phyloP scores from a whole-genome alignment of 2,888 invertebrate species.

The Diarsia rubi region DNA sequence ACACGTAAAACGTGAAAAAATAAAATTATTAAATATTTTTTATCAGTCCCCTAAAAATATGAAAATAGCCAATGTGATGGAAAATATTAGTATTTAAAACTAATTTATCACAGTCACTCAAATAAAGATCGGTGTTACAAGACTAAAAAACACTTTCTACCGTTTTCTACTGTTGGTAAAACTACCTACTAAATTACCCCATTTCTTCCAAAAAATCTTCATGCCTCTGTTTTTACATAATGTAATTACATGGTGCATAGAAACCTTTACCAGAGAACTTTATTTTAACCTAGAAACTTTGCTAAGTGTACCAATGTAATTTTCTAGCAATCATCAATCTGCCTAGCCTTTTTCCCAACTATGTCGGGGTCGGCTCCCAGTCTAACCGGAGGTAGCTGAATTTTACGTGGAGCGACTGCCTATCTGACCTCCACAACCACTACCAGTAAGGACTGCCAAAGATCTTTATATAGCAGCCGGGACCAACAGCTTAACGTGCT shows the following conservation, averaged over 20 bases:
- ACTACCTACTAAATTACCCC: slow-evolving; percentile 37
- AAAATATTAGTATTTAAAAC: slow-evolving; percentile 31
- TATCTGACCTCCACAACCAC: too few species aligned
- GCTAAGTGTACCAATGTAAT: not conserved
- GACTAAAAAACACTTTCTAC: slow-evolving; percentile 55
- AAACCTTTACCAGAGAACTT: slow-evolving; percentile 54
- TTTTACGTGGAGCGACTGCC: too few species aligned
- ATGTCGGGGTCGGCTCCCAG: too few species aligned
- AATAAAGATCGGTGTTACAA: slow-evolving; percentile 42
- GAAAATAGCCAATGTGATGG: slow-evolving; percentile 30
- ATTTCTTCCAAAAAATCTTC: slow-evolving; percentile 20
- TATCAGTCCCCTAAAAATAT: slow-evolving; percentile 45
- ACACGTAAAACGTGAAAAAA: too few species aligned
- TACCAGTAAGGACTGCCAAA: too few species aligned
- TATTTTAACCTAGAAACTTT: slow-evolving; percentile 45
- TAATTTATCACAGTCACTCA: slow-evolving; percentile 39
- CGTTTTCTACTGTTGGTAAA: slow-evolving; percentile 48
- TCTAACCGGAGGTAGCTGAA: too few species aligned
- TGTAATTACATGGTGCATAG: slow-evolving; percentile 41
- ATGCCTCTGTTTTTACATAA: slow-evolving; percentile 49
- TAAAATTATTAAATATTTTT: not conserved
- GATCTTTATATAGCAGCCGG: too few species aligned
- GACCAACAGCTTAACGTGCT: too few species aligned
- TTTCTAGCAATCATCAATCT: slow-evolving; percentile 34
- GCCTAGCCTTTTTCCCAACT: too few species aligned